Percentiles rank a stretch among this genome's conserved stretches.
These are phyloP conservation scores for Falco novaeseelandiae DNA, from an alignment of 2,797 vertebrate genomes.

Conservation along the genomic window DNA sequence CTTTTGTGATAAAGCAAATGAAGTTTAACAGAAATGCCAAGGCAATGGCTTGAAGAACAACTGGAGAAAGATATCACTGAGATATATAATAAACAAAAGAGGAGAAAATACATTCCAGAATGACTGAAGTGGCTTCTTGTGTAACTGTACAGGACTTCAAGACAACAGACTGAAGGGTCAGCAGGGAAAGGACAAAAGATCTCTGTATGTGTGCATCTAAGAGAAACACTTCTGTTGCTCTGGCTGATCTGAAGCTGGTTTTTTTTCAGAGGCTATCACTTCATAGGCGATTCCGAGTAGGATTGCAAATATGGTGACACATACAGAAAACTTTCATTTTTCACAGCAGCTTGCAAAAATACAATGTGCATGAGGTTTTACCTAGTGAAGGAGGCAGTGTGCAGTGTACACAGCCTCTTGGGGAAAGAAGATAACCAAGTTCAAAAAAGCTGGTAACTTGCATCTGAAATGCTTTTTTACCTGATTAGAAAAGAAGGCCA, in stretches of 20 bases:
- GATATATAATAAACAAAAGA: not conserved
- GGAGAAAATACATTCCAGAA: not conserved
- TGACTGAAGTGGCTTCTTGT: not conserved
- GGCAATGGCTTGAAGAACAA: not conserved
- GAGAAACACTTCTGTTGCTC: not conserved
- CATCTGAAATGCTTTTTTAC: not conserved
- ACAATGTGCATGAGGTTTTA: not conserved
- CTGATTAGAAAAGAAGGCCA: not conserved
- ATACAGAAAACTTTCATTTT: not conserved
- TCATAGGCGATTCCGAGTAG: not conserved
- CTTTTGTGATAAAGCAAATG: not conserved
- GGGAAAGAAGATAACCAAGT: not conserved
- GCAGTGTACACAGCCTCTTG: not conserved
- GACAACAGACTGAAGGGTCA: not conserved
- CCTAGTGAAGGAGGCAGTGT: not conserved
- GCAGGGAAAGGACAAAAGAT: not conserved
- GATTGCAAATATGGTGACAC: not conserved
- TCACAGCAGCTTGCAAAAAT: not conserved
- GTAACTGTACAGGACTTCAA: not conserved
- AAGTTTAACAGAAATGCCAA: not conserved
- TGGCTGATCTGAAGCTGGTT: not conserved
- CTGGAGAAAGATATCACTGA: not conserved
- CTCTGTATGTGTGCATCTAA: not conserved
- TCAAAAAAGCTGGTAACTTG: not conserved
- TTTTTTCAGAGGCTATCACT: not conserved